Evolutionary conservation across 2,113 vertebrate species (phyloP).

Genomic region (Smithornis capensis): DNA sequence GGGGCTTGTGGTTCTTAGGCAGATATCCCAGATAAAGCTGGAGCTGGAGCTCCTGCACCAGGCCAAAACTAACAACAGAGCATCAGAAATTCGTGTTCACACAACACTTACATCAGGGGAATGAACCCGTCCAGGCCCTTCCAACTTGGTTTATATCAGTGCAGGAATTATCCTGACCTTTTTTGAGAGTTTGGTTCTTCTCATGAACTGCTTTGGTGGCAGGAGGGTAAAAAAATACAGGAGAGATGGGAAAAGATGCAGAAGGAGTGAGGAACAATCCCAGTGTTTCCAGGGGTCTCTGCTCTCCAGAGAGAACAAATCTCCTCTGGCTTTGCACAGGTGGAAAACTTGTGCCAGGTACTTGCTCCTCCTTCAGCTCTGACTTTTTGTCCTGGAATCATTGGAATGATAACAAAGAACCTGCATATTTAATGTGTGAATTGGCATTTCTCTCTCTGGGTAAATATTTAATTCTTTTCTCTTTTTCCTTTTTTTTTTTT

Average conservation of each 20-base stretch:
- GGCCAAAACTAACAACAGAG: background rate
- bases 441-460: background rate
- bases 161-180: background rate
- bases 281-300: background rate
- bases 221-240: background rate
- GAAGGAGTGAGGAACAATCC: background rate
- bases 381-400: constrained; percentile 16
- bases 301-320: background rate
- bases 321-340: constrained; percentile 30
- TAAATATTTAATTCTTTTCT: constrained; percentile 35
- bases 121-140: background rate
- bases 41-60: background rate
- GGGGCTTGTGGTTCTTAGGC: background rate
- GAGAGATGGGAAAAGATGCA: background rate
- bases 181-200: background rate
- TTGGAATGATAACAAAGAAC: constrained; percentile 41
- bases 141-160: background rate
- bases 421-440: constrained; percentile 13
- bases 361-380: background rate
- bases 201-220: background rate
- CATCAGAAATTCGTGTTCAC: background rate
- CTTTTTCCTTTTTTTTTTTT: background rate
- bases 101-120: background rate
- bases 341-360: background rate
- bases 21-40: background rate